Evolutionary conservation across 2,888 invertebrate species (phyloP), one percentile per base, ranked within the genome.

Genomic region (Serrognathus titanus): DNA sequence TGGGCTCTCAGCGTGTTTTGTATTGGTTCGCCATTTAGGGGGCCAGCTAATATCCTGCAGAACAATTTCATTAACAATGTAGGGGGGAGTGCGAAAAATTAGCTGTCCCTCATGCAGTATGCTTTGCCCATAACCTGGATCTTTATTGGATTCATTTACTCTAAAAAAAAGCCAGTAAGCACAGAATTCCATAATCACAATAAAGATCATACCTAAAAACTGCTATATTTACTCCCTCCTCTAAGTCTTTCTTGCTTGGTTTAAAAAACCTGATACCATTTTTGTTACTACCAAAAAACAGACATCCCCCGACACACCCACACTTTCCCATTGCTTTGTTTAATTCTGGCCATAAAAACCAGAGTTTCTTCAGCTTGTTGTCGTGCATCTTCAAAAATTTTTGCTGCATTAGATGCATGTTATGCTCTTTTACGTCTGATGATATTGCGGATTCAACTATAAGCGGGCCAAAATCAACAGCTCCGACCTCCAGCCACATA

Each of bases 251-350:
- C 24, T 87, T 82, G 61, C 85, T 89, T 0, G 94, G 94, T 70
- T 92, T 91, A 64, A 97, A 92, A 78, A 97, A 96, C 63, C 87
- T 86, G 9, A 85, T 80, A 0, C 97, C 97, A 74, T 96, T 95
- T 70, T 86, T 85, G 76, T 97, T 97, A 53, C 85, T 87, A 2
- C 97, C 98, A 73, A 98, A 98, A 80, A 99, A 99, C 9, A 83
- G 83, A 72, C 96, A 97, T 0, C 97, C 97, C 2, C 98, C 98
- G 35, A 91, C 89, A 75, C 98, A 99, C 0, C 97, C 98, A 74
- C 98, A 99, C 65, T 90, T 91, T 31, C 79, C 79, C 13, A 71
- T 63, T 0, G 85, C 80, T 56, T 82, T 81, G 64, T 86, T 76
- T 46, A 77, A 75, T 65, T 89, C 87, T 0, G 91, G 87, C 97